Base-by-base conservation (phyloP, 1,140 invertebrate genomes). In the Chelonus insularis region DNA sequence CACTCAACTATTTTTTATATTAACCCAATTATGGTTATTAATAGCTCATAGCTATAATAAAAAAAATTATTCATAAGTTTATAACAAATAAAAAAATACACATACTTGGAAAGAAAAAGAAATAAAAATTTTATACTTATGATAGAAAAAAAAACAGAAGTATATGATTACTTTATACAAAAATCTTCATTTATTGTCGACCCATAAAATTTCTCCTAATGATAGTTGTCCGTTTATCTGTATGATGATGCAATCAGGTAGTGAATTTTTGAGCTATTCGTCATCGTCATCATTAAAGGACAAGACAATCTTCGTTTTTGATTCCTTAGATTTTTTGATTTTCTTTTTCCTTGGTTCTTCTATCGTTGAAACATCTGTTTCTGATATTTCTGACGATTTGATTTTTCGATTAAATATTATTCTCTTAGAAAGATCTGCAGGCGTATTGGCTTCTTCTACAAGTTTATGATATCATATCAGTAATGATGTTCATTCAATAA, bases 271-370 rank as follows among this genome's bases (percentile, higher is more conserved):
- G 21, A 7, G 64, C 29, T 84, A 79, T 56, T 84, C 80, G 60
- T 85, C 82, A 8, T 84, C 76, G 37, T 80, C 75, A 62, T 82
- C 70, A n/a, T n/a, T n/a, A 59, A 86, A 86, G 1, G 85, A 85
- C 14, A 85, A 62, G 1, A 83, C 59, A n/a, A 65, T n/a, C n/a
- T n/a, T n/a, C n/a, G n/a, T n/a, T n/a, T n/a, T n/a, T n/a, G n/a
- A n/a, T n/a, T n/a, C 52, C 54, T 77, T 79, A 16, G 76, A 75
- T 36, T 62, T 69, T 66, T 81, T 83, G 8, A 58, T 20, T 69
- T 76, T 82, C 63, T 82, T 78, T 57, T 80, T 78, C 11, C 62
- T 70, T 2, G 41, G 50, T 51, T n/a, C 11, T 11, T 64, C 47
- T 8, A 20, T 16, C 20, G 69, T 37, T 16, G 66, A 25, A n/a